Conservation (phyloP, 30 jellyfish, hydroid and myxozoan species). For the Chironex yamaguchii region DNA sequence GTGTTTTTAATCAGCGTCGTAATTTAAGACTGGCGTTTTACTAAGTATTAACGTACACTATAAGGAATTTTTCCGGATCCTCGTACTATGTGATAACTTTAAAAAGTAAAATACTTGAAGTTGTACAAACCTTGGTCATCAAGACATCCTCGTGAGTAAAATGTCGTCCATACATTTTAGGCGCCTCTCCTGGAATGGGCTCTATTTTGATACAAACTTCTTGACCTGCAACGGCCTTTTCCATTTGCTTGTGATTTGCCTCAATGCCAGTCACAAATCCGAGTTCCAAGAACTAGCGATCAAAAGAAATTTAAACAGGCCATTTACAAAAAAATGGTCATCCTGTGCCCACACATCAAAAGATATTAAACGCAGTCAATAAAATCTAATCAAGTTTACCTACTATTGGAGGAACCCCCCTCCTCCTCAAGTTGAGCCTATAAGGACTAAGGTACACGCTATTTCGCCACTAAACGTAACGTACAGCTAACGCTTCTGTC, state of each 20-base stretch:
- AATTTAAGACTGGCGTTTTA: not conserved
- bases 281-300: constrained; percentile 72
- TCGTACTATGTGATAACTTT: not conserved
- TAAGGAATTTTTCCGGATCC: not conserved
- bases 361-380: too few relatives aligned
- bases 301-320: too few relatives aligned
- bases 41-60: not conserved
- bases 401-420: too few relatives aligned
- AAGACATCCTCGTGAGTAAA: constrained; percentile 93
- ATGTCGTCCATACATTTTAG: constrained; percentile 98
- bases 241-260: constrained; percentile 97
- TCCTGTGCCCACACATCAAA: too few relatives aligned
- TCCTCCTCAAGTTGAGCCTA: too few relatives aligned
- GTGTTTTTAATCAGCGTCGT: too few relatives aligned
- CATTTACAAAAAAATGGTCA: too few relatives aligned
- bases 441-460: too few relatives aligned
- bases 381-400: too few relatives aligned
- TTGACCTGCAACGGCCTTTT: constrained; percentile 90
- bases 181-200: constrained; percentile 96
- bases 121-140: constrained; percentile 83
- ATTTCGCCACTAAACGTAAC: too few relatives aligned
- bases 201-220: constrained; percentile 97
- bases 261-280: constrained; percentile 99
- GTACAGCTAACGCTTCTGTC: too few relatives aligned
- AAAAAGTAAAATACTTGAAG: not conserved